Percentiles rank a stretch among this genome's conserved stretches.
Conservation (phyloP, 2,888 invertebrate species). For the Tetranychus truncatus region DNA sequence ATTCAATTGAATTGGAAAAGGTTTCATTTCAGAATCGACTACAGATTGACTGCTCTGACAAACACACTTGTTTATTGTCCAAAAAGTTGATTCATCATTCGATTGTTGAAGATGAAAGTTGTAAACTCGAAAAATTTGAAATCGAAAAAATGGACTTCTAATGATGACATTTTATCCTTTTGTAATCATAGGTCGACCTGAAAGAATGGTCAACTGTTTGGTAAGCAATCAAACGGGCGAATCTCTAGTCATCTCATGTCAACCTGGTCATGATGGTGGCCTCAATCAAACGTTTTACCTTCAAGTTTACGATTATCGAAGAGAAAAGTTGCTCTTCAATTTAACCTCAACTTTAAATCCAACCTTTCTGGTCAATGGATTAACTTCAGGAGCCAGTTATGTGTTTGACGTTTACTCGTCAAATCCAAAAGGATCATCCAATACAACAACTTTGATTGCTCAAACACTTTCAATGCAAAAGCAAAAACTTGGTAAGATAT, state of each 20-base stretch:
- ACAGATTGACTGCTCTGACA: no score
- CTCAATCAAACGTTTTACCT: conserved; percentile 63
- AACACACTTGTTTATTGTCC: neutral
- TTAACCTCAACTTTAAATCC: conserved; percentile 42
- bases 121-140: neutral
- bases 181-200: conserved; percentile 53
- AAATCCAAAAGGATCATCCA: conserved; percentile 48
- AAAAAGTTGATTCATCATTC: neutral
- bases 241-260: conserved; percentile 60
- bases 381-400: conserved; percentile 56
- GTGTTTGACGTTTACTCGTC: conserved; percentile 60
- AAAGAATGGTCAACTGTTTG: conserved; percentile 76
- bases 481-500: conserved; percentile 1
- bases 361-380: conserved; percentile 46
- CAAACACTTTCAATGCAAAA: conserved; percentile 17
- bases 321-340: conserved; percentile 52
- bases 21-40: no score
- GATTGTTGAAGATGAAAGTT: no score
- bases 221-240: conserved; percentile 67
- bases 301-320: conserved; percentile 44
- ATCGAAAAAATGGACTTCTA: neutral
- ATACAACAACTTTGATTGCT: conserved; percentile 22
- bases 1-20: no score
- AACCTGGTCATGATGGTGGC: conserved; percentile 75
- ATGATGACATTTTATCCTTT: neutral